Evolutionary conservation across 1,140 invertebrate genomes (phyloP), one percentile per base, ranked within the genome.

Genomic region (Ceratina calcarata): DNA sequence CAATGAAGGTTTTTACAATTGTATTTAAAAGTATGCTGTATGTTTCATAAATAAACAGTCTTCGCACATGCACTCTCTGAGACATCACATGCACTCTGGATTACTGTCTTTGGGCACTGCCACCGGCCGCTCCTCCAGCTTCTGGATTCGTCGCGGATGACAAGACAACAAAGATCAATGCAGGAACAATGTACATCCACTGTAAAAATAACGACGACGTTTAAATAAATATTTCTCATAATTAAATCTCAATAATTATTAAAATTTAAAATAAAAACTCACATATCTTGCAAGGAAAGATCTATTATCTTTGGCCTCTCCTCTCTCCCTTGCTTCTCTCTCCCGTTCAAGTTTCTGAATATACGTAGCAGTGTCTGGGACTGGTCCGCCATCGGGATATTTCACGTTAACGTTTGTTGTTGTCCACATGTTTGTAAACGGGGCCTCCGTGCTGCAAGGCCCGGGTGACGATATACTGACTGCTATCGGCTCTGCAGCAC

Each of bases 251-350:
- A 24, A 3, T 51, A 57, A 58, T 13, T 7, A 68, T 2, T 53
- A 24, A 66, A 67, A 53, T 6, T 61, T 12, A n/a, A 18, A 60
- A 0, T 8, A 65, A 20, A 13, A 73, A 74, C 97, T 96, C 95
- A 98, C 98, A 94, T 99, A 99, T 99, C 98, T 99, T 0, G 97
- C 97, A 87, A 99, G 95, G 91, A 99, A 99, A 66, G 97, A 98
- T 89, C 97, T 94, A 91, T 98, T 99, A 90, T 99, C 98, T 91
- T 97, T 97, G 68, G 96, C 94, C 87, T 98, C 97, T 45, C 97
- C 98, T 83, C 97, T 96, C 90, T 98, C 96, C 86, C 97, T 96
- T 12, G 98, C 97, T 92, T 97, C 96, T 86, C 96, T 95, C 93
- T 99, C 98, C 77, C 96, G 93, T 91, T 99, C 98, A 53, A 98